Conservation (phyloP, 2,797 vertebrate species). For the Synaphobranchus kaupii region DNA sequence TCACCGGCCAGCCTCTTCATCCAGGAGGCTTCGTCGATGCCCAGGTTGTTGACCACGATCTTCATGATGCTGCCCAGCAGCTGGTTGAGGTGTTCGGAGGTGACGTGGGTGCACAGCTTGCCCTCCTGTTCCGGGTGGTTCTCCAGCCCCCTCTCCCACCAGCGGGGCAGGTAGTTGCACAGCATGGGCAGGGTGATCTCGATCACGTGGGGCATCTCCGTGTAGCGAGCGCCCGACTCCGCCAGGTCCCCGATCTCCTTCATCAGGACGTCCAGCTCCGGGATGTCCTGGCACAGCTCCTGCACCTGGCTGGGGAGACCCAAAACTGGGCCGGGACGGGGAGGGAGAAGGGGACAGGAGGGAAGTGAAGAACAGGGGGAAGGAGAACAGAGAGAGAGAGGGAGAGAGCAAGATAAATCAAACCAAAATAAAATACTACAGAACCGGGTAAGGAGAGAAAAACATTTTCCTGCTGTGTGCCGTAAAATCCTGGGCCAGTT, state of each 20-base stretch:
- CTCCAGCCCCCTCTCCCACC: slow-evolving; percentile 91
- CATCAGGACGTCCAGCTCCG: slow-evolving; percentile 81
- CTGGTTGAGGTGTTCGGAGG: slow-evolving; percentile 88
- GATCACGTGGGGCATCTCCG: slow-evolving; percentile 95
- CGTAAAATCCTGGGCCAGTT: neutral
- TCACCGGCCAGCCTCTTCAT: slow-evolving; percentile 94
- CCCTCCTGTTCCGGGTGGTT: slow-evolving; percentile 74
- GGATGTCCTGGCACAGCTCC: slow-evolving; percentile 91
- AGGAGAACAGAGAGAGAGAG: neutral
- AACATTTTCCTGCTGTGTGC: neutral
- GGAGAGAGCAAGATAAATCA: neutral
- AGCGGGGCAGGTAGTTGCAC: slow-evolving; percentile 92
- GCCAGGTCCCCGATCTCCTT: slow-evolving; percentile 88
- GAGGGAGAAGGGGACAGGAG: neutral
- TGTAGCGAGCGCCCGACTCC: slow-evolving; percentile 92
- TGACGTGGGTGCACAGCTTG: slow-evolving; percentile 81
- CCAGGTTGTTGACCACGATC: slow-evolving; percentile 95
- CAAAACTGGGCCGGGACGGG: slow-evolving; percentile 71
- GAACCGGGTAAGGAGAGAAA: neutral
- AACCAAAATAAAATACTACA: neutral
- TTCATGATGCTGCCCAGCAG: slow-evolving; percentile 92
- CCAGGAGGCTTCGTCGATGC: slow-evolving; percentile 95
- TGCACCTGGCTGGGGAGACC: slow-evolving; percentile 89
- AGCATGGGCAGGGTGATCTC: slow-evolving; percentile 95
- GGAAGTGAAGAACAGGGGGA: neutral